These are phyloP conservation scores for Pitta sordida DNA, from an alignment of 2,113 vertebrate genomes.

Conservation along the genomic window DNA sequence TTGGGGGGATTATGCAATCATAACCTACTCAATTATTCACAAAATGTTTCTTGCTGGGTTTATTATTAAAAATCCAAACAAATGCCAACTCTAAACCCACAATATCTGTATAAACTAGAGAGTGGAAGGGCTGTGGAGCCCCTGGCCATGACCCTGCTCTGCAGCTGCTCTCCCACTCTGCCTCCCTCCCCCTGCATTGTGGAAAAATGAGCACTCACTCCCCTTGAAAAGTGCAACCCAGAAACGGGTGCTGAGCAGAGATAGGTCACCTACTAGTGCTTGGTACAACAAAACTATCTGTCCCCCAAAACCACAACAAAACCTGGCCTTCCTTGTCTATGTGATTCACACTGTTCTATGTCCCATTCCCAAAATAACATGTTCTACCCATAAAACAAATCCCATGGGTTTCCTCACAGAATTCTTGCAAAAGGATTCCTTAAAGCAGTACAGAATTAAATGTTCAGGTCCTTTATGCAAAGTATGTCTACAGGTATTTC, in stretches of 20 bases:
- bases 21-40: not conserved
- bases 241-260: not conserved
- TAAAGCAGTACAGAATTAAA: not conserved
- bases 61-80: not conserved
- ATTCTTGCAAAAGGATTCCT: not conserved
- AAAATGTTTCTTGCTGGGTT: not conserved
- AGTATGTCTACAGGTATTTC: not conserved
- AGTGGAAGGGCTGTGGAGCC: not conserved
- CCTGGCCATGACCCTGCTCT: not conserved
- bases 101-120: not conserved
- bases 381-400: not conserved
- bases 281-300: not conserved
- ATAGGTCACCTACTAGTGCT: not conserved
- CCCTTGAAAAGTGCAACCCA: not conserved
- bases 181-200: not conserved
- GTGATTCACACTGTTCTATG: not conserved
- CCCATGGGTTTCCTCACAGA: not conserved
- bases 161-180: not conserved
- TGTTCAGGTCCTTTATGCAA: not conserved
- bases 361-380: not conserved
- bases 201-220: not conserved
- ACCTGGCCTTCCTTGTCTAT: not conserved
- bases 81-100: not conserved
- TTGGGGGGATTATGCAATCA: rapidly evolving
- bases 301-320: not conserved